Base-by-base conservation (phyloP, 2,797 vertebrate species). In the Anguilla marmorata region DNA sequence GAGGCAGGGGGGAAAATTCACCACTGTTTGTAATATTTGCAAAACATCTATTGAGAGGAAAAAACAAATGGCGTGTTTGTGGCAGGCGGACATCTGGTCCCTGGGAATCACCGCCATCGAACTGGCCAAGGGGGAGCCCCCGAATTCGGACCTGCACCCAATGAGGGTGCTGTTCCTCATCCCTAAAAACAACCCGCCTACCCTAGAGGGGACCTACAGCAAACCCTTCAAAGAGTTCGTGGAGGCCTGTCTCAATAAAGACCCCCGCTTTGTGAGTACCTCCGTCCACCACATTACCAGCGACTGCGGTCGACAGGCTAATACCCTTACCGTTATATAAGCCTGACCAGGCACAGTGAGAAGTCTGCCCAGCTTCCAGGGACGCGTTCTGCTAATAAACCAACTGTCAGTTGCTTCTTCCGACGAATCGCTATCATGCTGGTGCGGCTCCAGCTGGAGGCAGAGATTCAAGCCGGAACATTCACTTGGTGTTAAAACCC, bases 151-250 rank as follows among this genome's bases (percentile, higher is more conserved):
- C 89, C 95, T 99, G 7, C 99, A 99, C 92, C 99, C 99, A 86
- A 99, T 99, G 99, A 97, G 98, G 2, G 98, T 99, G 92, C 97
- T 99, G 72, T 99, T 99, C 93, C 96, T 99, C 90, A 99, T 99
- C 89, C 99, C 99, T 27, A 99, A 99, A 95, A 99, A 99, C 93
- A 99, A 97, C 87, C 99, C 99, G 8, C 98, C 99, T 74, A 97
- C 98, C 3, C 95, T 99, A 69, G 98, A 99, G 89, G 98, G 99
- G 85, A 97, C 97, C 86, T 98, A 99, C 95, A 98, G 98, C 96
- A 99, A 99, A 91, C 97, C 98, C 83, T 99, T 99, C 93, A 99
- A 99, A 94, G 99, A 99, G 92, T 99, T 99, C 91, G 98, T 99
- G 93, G 98, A 99, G 92, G 98, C 98, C 87, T 99, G 99, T 93